Evolutionary conservation across 1,140 invertebrate species (phyloP), one percentile per base, ranked within the genome.

Genomic region (Bombus consobrinus): DNA sequence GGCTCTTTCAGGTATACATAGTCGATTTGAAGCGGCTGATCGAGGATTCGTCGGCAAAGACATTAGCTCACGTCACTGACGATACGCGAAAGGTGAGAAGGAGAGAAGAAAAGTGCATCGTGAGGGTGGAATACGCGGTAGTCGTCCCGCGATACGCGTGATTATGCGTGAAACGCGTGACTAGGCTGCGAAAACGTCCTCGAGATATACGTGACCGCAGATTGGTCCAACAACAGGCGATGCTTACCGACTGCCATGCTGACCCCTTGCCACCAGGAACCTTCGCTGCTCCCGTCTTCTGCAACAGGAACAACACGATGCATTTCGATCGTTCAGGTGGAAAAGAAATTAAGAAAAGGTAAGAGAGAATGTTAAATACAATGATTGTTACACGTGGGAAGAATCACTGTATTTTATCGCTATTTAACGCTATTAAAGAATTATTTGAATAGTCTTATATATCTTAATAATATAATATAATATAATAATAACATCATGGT

Each of bases 241-340:
- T 92, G 76, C 93, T 94, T 90, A 94, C 94, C 94, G 89, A 94
- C 92, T 90, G 93, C 93, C 93, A 94, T 94, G 88, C 75, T 88
- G 87, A 91, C 90, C 89, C 32, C 75, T 87, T 73, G 81, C 68
- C 68, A 41, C 57, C 34, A 79, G 75, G 47, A 82, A 79, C 68
- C 25, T 39, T 43, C n/a, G 57, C n/a, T 28, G n/a, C 71, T 57
- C 28, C 32, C 13, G 10, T n/a, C 22, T 12, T 39, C 81, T 83
- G 85, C 22, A 76, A 86, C 15, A 39, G 64, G 28, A 82, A 59
- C 22, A n/a, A 34, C 32, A 66, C 32, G 64, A 4, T 22, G 28
- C 37, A 15, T 64, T 53, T 32, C 43, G 8, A 41, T 39, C 22
- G 5, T 34, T 77, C 9, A 13, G 18, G 0, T 53, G 47, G 47